Conservation (phyloP, 2,888 invertebrate species). For the Ophion slaviceki region DNA sequence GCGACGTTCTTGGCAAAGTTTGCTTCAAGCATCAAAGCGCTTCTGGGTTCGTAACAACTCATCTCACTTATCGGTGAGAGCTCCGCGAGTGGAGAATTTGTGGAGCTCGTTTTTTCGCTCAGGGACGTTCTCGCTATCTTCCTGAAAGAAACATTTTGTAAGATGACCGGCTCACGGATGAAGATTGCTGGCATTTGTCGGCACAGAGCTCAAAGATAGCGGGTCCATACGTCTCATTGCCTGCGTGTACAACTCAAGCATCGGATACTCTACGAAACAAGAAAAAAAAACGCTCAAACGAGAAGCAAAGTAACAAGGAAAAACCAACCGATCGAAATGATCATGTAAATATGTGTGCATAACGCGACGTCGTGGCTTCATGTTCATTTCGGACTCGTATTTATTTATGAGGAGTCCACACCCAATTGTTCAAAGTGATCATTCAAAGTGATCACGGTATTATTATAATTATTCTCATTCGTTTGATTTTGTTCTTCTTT, state of each 20-base stretch:
- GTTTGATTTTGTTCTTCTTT: background rate
- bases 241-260: background rate
- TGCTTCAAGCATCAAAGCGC: background rate
- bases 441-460: background rate
- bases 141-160: background rate
- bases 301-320: background rate
- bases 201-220: background rate
- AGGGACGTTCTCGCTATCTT: background rate
- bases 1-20: background rate
- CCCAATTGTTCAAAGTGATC: background rate
- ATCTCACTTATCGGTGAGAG: background rate
- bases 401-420: slow-evolving; percentile 7
- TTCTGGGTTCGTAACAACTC: background rate
- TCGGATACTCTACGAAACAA: slow-evolving; percentile 5
- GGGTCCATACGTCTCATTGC: background rate
- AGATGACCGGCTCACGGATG: background rate
- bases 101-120: no score
- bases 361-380: background rate
- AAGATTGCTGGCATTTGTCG: background rate
- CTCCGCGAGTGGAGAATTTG: no score
- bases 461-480: background rate
- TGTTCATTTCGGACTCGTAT: slow-evolving; percentile 18
- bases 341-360: slow-evolving; percentile 43
- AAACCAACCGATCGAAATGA: background rate
- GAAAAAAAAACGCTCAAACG: background rate